phyloP scores from a whole-genome alignment of 2,113 vertebrate genomes.

The Hystrix brachyura region DNA sequence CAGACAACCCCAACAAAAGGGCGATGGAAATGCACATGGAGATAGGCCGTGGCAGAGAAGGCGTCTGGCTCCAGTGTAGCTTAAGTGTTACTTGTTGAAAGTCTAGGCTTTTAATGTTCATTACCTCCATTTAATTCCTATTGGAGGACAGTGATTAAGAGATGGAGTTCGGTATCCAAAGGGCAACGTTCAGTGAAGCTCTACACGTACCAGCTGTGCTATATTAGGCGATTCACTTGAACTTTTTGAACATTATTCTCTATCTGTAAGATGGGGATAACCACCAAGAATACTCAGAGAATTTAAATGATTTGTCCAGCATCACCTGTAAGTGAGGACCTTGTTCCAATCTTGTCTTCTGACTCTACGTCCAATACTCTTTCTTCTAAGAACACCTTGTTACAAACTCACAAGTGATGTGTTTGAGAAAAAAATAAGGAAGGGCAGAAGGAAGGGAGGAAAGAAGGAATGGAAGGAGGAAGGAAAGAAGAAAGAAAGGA shows the following conservation, averaged over 20 bases:
- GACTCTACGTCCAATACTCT: background rate
- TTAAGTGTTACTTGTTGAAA: too few relatives aligned
- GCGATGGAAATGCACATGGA: background rate
- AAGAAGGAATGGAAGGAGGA: too few relatives aligned
- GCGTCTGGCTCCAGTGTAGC: background rate
- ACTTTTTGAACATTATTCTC: background rate
- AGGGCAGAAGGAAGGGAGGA: too few relatives aligned
- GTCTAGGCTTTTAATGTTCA: background rate
- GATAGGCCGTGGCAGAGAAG: accelerated
- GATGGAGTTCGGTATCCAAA: background rate
- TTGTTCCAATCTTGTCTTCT: background rate
- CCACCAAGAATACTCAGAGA: background rate
- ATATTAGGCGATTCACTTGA: background rate
- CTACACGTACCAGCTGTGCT: background rate
- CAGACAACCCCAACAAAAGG: background rate
- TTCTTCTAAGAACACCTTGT: background rate
- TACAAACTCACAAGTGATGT: background rate
- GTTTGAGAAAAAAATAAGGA: background rate
- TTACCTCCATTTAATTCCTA: background rate
- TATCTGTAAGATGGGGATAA: background rate
- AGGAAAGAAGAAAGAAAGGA: background rate
- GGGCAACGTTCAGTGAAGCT: background rate
- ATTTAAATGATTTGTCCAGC: background rate
- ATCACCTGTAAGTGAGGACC: background rate
- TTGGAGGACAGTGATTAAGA: background rate